Base-by-base conservation (phyloP, 1,140 invertebrate genomes). In the Achatina immaculata region DNA sequence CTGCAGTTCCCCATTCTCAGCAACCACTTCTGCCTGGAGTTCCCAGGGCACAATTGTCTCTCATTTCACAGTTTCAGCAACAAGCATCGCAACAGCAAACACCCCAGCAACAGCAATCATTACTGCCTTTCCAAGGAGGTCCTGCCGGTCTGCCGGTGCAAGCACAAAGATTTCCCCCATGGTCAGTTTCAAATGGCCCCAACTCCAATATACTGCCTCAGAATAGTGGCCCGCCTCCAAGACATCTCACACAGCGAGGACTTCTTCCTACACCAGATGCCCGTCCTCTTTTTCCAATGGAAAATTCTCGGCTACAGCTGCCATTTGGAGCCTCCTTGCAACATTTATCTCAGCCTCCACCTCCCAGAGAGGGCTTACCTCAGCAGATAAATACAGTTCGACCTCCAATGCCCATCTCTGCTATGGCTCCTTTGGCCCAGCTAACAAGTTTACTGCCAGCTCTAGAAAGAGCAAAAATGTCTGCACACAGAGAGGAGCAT, bases 401-500 rank as follows among this genome's bases (percentile, higher is more conserved):
- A 55, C 72, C 66, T 19, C 48, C 66, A 28, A 40, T 72, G 31
- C 65, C 76, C 1, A 38, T 58, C 40, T 75, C 76, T 43, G 38
- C 76, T 16, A 69, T 82, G 75, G 62, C 73, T 0, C 68, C 62
- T n/a, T 45, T 78, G 42, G 75, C 66, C 24, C 68, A 76, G 43
- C 31, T 72, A 28, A 71, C 76, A 58, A 43, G 55, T 31, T 51
- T 82, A 21, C 43, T 78, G 51, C 66, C 66, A 31, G 81, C 40
- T 11, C 43, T 82, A 14, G 73, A 76, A n/a, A 62, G 58, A 34
- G 75, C 76, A 4, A 75, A 81, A 75, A 55, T 81, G 31, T 38
- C 80, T 36, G 28, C 58, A 21, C 58, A 66, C 28, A 38, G 55
- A 55, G 65, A 68, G 31, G 65, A 68, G 31, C 14, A 68, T 58